A percentile compares a stretch with the other conserved stretches of the same genome.
These are phyloP conservation scores for Pinna nobilis DNA, from an alignment of 1,140 invertebrate species.

Conservation along the genomic window DNA sequence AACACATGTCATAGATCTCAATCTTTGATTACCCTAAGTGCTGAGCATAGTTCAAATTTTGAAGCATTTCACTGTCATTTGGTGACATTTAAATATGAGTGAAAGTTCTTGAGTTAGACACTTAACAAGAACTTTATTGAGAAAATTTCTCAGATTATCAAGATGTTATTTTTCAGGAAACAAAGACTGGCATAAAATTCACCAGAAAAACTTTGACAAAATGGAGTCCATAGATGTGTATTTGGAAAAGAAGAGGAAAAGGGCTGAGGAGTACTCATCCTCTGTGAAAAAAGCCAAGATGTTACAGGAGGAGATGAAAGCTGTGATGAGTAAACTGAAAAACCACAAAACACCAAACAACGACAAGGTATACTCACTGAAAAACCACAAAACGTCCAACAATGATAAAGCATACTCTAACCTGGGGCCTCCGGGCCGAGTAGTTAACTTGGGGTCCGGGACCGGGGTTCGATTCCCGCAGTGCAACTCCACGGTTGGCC, in stretches of 20 bases:
- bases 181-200: conserved; percentile 70
- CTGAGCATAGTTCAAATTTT: too few relatives aligned
- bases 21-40: too few relatives aligned
- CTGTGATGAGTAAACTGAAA: conserved; percentile 48
- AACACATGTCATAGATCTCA: too few relatives aligned
- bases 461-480: too few relatives aligned
- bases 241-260: conserved; percentile 64
- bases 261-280: conserved; percentile 53
- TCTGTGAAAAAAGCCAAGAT: conserved; percentile 58
- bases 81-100: conserved; percentile 20
- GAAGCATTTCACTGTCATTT: too few relatives aligned
- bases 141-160: not conserved
- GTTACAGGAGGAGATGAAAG: conserved; percentile 47
- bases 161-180: conserved; percentile 51
- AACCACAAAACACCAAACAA: conserved; percentile 51
- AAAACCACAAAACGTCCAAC: too few relatives aligned
- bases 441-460: too few relatives aligned
- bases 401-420: too few relatives aligned
- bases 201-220: conserved; percentile 65
- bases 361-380: conserved; percentile 39
- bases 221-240: conserved; percentile 71
- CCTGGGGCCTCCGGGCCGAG: not conserved
- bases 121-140: not conserved
- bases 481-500: too few relatives aligned
- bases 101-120: not conserved